Conservation (phyloP, 2,113 vertebrate genomes). For the Oenanthe melanoleuca region DNA sequence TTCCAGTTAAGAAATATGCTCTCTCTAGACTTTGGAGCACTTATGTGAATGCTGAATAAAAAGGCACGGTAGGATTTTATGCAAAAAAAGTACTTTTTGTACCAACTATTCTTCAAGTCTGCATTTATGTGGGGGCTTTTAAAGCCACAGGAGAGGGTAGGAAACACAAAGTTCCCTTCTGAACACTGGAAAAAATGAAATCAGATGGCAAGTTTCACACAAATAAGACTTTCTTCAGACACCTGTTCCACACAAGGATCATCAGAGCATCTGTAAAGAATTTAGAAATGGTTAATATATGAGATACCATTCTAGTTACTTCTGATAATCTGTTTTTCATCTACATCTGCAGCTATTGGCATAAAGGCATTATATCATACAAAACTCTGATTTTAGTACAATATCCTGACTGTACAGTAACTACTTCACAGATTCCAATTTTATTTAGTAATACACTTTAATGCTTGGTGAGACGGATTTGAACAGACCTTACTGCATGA, state of each 20-base stretch:
- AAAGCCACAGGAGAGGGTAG: background rate
- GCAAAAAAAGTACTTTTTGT: background rate
- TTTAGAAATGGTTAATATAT: background rate
- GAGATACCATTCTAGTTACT: background rate
- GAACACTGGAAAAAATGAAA: background rate
- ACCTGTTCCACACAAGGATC: background rate
- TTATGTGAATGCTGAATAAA: background rate
- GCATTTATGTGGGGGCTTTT: background rate
- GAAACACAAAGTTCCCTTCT: background rate
- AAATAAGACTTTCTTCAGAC: background rate
- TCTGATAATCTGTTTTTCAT: background rate
- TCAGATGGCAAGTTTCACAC: background rate
- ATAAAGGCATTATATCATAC: background rate
- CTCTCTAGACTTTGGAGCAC: background rate
- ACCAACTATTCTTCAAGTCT: background rate
- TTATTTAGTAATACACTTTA: background rate
- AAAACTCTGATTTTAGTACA: background rate
- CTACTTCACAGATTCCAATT: background rate
- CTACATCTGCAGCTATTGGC: background rate
- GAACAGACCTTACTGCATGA: background rate
- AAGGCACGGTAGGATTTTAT: background rate
- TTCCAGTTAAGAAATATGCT: background rate
- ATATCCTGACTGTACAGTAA: background rate
- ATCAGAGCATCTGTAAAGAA: background rate
- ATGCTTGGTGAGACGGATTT: background rate